A percentile compares a stretch with the other conserved stretches of the same genome.
These are phyloP conservation scores for Dasypolia templi DNA, from an alignment of 2,888 invertebrate genomes.

Conservation along the genomic window DNA sequence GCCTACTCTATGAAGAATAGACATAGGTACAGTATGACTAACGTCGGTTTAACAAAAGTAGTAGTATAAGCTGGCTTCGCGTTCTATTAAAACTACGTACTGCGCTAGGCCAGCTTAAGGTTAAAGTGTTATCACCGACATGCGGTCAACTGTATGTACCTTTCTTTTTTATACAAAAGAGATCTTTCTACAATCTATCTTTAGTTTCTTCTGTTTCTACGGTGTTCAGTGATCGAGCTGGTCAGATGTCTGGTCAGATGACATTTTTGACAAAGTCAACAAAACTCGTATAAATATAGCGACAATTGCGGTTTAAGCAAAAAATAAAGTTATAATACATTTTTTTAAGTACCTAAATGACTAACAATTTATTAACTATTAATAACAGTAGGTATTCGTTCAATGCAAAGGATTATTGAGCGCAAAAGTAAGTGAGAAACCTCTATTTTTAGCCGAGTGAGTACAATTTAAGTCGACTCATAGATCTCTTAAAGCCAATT, in stretches of 20 bases:
- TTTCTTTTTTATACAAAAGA: not conserved
- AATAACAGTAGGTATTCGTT: not conserved
- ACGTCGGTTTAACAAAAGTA: not conserved
- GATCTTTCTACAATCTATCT: not conserved
- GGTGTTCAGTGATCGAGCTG: not conserved
- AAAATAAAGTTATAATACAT: not conserved
- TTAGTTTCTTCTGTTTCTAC: not conserved
- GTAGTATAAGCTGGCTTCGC: not conserved
- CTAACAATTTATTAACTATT: slow-evolving; percentile 3
- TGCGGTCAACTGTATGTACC: not conserved
- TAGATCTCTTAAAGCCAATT: slow-evolving; percentile 63
- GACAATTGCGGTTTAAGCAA: not conserved
- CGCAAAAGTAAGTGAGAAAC: slow-evolving; percentile 40
- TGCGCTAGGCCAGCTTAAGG: not conserved
- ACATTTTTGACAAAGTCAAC: not conserved
- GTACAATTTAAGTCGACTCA: slow-evolving; percentile 56
- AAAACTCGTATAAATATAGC: not conserved
- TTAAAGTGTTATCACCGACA: not conserved
- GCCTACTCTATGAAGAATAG: not conserved
- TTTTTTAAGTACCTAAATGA: slow-evolving; percentile 9
- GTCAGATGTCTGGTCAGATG: not conserved
- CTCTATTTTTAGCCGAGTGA: slow-evolving; percentile 55
- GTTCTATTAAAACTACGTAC: not conserved
- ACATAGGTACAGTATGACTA: not conserved
- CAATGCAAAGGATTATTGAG: slow-evolving; percentile 32